Base-by-base conservation (phyloP, 2,888 invertebrate species). In the Ceraclea dissimilis region DNA sequence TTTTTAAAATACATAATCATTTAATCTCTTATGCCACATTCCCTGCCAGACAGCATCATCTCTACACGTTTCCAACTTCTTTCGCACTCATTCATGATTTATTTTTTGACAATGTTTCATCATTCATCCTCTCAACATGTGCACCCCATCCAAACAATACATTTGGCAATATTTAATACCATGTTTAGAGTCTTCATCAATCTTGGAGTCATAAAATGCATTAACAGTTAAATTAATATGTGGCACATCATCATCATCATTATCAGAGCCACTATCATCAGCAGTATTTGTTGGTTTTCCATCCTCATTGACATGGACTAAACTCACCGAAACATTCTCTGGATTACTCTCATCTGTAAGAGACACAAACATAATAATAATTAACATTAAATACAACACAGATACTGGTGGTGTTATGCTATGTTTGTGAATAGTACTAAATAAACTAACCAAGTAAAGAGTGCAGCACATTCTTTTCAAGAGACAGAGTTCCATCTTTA, bases 401-500 rank as follows among this genome's bases (percentile, higher is more conserved):
- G n/a, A n/a, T n/a, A n/a, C n/a, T n/a, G 16, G 31, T n/a, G n/a
- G n/a, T n/a, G n/a, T n/a, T n/a, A n/a, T n/a, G n/a, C n/a, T n/a
- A n/a, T n/a, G n/a, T 11, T 33, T 33, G 33, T 33, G 33, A 33
- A 33, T 11, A 33, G 33, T 33, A 33, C 11, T 33, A 33, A 33
- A 8, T 33, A 6, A 26, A 26, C 81, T 81, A 78, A 91, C 91
- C 86, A 74, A 92, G 81, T 63, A 90, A 79, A 65, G 83, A 85
- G 66, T 90, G 86, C 60, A 92, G 80, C 64, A 88, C 84, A 66
- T 86, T 84, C 68, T 86, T 86, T 72, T 92, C 91, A 44, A 89
- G 86, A 59, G 88, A 86, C 62, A 93, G 79, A 60, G 84, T 85
- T 65, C 91, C 91, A 82, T 91, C 90, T 74, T 90, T 88, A 70